These are phyloP conservation scores for Otocyon megalotis DNA, from an alignment of 2,113 vertebrate species.

Conservation along the genomic window DNA sequence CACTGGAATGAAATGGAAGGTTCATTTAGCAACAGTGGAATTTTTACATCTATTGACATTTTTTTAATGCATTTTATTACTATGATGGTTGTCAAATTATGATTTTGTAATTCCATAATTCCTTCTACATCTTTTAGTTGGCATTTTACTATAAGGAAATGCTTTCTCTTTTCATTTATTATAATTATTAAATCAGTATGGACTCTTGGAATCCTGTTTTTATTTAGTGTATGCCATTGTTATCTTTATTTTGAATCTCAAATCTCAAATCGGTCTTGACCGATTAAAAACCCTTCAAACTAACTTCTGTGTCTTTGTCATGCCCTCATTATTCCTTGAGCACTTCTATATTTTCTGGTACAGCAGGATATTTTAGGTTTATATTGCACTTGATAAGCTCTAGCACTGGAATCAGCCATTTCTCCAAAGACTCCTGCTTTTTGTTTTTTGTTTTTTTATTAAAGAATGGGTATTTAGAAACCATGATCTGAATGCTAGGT, in stretches of 20 bases:
- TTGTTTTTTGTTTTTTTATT: background rate
- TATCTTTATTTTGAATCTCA: constrained; percentile 46
- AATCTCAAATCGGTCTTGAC: background rate
- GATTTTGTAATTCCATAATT: constrained; percentile 34
- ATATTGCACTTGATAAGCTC: background rate
- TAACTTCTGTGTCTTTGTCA: background rate
- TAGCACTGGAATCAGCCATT: constrained; percentile 8
- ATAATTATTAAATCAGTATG: background rate
- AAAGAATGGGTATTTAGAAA: constrained; percentile 25
- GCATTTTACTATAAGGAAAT: constrained; percentile 42
- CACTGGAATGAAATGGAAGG: background rate
- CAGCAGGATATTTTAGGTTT: background rate
- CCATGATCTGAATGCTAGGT: background rate
- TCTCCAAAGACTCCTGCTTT: background rate
- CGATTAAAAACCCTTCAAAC: background rate
- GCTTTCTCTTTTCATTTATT: constrained; percentile 8
- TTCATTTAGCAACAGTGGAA: background rate
- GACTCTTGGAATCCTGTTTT: background rate
- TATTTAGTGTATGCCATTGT: background rate
- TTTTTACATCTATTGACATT: background rate
- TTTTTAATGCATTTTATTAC: constrained; percentile 9
- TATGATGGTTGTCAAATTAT: background rate
- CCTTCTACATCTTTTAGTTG: constrained; percentile 38
- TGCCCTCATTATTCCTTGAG: background rate
- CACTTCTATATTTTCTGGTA: background rate